Conservation (phyloP, 2,797 vertebrate genomes). For the Apodemus agrarius region DNA sequence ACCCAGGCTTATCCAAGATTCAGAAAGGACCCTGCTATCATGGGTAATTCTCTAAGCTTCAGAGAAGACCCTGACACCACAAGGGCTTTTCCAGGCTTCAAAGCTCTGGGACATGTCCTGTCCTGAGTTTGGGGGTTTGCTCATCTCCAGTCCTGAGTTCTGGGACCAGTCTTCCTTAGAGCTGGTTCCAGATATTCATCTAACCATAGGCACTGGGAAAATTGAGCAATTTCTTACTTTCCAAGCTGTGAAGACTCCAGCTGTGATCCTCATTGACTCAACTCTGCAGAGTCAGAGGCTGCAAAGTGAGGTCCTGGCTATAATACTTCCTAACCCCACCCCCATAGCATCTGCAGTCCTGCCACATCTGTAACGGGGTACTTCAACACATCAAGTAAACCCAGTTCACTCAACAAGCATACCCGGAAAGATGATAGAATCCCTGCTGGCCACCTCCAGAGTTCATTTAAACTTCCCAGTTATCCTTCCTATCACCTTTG, state of each 20-base stretch:
- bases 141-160: neutral
- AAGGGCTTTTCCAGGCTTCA: neutral
- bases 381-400: neutral
- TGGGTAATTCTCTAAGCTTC: neutral
- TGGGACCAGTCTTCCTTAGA: neutral
- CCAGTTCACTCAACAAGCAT: neutral
- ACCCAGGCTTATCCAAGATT: neutral
- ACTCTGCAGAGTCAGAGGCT: neutral
- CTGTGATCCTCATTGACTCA: neutral
- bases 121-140: neutral
- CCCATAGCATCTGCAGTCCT: neutral
- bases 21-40: neutral
- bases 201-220: neutral
- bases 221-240: neutral
- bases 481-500: neutral
- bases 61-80: neutral
- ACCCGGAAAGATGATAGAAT: neutral
- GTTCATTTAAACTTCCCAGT: neutral
- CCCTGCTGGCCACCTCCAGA: neutral
- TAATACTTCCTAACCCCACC: neutral
- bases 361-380: neutral
- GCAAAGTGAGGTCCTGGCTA: neutral
- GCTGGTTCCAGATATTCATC: neutral
- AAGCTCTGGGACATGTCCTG: neutral
- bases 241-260: neutral